These are phyloP conservation scores for Gymnogyps californianus DNA, from an alignment of 2,113 vertebrate genomes.

Conservation along the genomic window DNA sequence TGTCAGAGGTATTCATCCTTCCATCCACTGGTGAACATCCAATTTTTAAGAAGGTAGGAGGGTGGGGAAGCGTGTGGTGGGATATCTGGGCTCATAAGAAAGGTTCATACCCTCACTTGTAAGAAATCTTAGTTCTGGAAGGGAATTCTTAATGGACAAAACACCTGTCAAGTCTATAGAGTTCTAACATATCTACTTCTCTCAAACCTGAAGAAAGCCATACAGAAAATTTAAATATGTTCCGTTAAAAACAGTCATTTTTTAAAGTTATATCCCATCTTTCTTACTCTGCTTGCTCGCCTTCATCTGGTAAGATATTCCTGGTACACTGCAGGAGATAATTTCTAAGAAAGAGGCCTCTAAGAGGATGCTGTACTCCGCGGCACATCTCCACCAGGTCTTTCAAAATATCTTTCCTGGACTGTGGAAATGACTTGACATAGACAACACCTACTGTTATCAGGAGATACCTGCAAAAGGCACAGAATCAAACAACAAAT, in stretches of 20 bases:
- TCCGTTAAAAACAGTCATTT: background rate
- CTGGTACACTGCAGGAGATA: constrained; percentile 97
- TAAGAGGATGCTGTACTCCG: constrained; percentile 95
- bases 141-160: background rate
- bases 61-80: background rate
- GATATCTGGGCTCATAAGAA: background rate
- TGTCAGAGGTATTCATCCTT: background rate
- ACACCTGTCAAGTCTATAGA: background rate
- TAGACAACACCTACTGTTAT: constrained; percentile 99
- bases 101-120: background rate
- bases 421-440: constrained; percentile 98
- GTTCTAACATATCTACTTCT: background rate
- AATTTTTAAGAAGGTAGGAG: background rate
- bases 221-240: background rate
- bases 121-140: background rate
- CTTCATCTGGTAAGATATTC: constrained; percentile 96
- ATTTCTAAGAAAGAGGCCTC: constrained; percentile 95
- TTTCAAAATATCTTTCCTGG: constrained; percentile 96
- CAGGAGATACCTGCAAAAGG: constrained; percentile 85
- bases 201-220: background rate
- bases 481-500: background rate
- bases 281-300: constrained; percentile 91
- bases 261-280: background rate
- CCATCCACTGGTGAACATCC: background rate
- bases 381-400: constrained; percentile 99